These are phyloP conservation scores for Metopolophium dirhodum DNA, from an alignment of 1,140 invertebrate species.

Conservation along the genomic window DNA sequence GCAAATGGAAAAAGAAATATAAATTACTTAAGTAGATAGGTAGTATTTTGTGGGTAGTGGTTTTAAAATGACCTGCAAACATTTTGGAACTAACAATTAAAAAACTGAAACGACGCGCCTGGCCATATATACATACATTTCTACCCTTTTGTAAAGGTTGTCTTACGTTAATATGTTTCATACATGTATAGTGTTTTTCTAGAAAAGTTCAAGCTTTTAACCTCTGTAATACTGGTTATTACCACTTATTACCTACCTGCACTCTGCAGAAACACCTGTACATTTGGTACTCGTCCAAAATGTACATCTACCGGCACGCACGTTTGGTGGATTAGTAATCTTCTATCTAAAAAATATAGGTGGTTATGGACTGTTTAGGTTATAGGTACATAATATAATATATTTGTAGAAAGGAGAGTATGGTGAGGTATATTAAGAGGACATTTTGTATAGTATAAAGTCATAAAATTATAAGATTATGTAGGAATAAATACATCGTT, in stretches of 20 bases:
- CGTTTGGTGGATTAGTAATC: not conserved
- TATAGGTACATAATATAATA: not conserved
- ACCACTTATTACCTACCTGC: not conserved
- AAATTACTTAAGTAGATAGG: not conserved
- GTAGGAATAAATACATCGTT: too few relatives aligned
- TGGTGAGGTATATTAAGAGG: too few relatives aligned
- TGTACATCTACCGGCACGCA: not conserved
- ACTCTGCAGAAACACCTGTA: not conserved
- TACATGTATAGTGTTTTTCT: not conserved
- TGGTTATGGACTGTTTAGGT: not conserved
- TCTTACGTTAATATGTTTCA: not conserved
- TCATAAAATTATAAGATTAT: too few relatives aligned
- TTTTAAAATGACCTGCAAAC: not conserved
- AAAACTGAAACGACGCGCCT: not conserved
- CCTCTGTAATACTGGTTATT: not conserved
- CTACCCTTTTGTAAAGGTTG: not conserved
- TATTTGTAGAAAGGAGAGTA: not conserved
- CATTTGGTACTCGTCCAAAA: not conserved
- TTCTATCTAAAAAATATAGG: not conserved
- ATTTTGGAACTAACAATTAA: not conserved
- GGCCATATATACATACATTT: not conserved
- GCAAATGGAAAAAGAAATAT: not conserved
- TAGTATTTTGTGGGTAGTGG: not conserved
- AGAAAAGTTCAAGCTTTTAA: not conserved
- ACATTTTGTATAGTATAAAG: too few relatives aligned